These are phyloP conservation scores for Podarcis raffonei DNA, from an alignment of 2,113 vertebrate species.

Conservation along the genomic window DNA sequence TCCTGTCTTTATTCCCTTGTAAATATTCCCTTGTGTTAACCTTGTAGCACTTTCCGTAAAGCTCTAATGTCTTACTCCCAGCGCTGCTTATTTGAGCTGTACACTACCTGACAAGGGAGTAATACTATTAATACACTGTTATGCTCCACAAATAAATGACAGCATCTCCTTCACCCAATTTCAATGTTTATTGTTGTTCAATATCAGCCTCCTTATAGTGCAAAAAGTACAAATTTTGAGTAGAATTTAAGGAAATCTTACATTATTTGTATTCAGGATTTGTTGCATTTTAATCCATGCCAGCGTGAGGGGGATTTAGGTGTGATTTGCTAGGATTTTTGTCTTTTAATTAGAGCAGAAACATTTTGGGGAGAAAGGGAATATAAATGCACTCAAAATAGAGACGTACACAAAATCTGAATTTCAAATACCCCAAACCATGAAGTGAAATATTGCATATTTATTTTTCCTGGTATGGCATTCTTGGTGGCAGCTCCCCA, in stretches of 20 bases:
- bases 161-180: background rate
- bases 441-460: background rate
- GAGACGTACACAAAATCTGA: background rate
- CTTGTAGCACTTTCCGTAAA: background rate
- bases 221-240: background rate
- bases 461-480: background rate
- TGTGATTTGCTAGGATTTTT: background rate
- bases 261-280: background rate
- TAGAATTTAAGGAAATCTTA: background rate
- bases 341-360: background rate
- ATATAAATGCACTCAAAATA: background rate
- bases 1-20: too few relatives aligned
- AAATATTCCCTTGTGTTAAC: background rate
- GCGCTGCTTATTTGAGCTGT: background rate
- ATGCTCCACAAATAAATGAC: background rate
- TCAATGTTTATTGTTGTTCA: background rate
- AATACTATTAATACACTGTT: background rate
- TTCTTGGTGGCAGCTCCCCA: background rate
- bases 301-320: background rate
- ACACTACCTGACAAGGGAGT: background rate
- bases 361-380: background rate
- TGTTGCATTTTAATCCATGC: background rate
- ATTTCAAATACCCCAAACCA: background rate
- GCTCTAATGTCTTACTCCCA: background rate
- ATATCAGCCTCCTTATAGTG: background rate